Conservation (phyloP, 2,113 vertebrate genomes). For the Progne subis region DNA sequence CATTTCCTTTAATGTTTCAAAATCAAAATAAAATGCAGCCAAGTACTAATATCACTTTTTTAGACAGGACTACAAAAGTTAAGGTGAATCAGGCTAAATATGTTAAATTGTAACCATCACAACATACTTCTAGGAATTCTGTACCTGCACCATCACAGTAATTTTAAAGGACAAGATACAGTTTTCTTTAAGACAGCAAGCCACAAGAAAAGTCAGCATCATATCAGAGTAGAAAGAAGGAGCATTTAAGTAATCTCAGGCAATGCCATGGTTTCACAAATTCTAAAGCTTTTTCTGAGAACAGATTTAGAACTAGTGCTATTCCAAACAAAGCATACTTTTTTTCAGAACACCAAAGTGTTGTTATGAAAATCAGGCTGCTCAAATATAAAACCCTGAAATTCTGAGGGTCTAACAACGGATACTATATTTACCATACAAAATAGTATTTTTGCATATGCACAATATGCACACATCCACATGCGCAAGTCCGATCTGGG, state of each 20-base stretch:
- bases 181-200: not conserved
- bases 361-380: not conserved
- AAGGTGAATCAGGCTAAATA: not conserved
- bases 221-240: not conserved
- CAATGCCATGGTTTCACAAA: not conserved
- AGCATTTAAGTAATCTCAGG: not conserved
- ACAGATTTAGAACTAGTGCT: not conserved
- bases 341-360: not conserved
- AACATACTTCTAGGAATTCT: not conserved
- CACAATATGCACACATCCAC: fast-evolving
- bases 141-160: not conserved
- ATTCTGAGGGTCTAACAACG: not conserved
- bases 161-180: not conserved
- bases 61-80: not conserved
- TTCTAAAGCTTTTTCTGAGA: not conserved
- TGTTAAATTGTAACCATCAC: not conserved
- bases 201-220: not conserved
- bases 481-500: not conserved
- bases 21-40: not conserved
- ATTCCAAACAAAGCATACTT: not conserved
- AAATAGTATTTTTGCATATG: not conserved
- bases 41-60: not conserved
- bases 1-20: not conserved
- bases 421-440: not conserved
- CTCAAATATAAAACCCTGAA: not conserved